Base-by-base conservation (phyloP, 2,888 invertebrate species). In the Synergus gifuensis region DNA sequence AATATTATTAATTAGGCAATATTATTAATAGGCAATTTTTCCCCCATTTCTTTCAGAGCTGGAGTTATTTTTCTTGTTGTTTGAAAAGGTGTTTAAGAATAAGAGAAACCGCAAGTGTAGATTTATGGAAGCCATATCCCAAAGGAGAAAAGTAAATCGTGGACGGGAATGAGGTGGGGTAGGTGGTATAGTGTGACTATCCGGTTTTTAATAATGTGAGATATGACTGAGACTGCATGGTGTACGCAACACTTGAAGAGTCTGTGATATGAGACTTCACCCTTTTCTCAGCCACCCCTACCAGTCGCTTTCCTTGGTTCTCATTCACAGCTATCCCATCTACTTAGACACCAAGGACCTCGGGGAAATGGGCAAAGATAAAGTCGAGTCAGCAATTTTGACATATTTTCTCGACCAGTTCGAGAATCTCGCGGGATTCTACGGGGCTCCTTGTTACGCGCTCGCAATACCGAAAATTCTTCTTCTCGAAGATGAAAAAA, bases 141-240 rank as follows among this genome's bases (percentile, higher is more conserved):
- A 18, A 58, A 58, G 58, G 18, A n/a, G n/a, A 9, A 18, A 58
- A 18, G 18, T 58, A 18, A 11, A 58, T 58, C 18, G 58, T 3
- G 8, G 1, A 11, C 4, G 3, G 9, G 8, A 58, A 58, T 4
- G 8, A 7, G 58, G 58, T 44, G 54, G 18, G 1, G 58, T 9
- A 49, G 16, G 16, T 49, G 16, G 18, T 18, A 58, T 58, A 64
- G 40, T 28, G 28, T 28, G 18, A 64, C 66, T 16, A n/a, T 11
- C 28, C 28, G 66, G 66, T 80, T 88, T 88, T 85, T 88, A 88
- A 88, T 88, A 88, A 87, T 84, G 86, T 85, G 84, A 86, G 89
- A 88, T 89, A 87, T 85, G 87, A 87, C 82, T 78, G 80, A 80
- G 78, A 83, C 78, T 54, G 66, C 66, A 80, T 79, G 82, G 77